Conservation (phyloP, 2,797 vertebrate genomes). For the Spatula versicolor region DNA sequence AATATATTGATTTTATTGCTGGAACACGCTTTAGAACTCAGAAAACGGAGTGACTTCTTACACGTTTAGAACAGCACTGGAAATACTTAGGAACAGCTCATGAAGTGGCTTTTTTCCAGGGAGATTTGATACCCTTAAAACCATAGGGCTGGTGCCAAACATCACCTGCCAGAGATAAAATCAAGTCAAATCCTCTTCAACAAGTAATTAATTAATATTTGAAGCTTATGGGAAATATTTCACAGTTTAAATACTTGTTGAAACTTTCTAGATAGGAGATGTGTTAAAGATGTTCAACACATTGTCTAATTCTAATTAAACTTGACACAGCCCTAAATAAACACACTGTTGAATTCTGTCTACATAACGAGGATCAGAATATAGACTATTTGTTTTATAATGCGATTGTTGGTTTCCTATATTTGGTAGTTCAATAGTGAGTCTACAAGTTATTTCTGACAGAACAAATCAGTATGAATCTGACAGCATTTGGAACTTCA, state of each 20-base stretch:
- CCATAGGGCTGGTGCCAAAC: not conserved
- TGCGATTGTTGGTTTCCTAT: not conserved
- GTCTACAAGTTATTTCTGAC: not conserved
- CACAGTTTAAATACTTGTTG: not conserved
- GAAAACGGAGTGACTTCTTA: not conserved
- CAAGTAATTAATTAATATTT: not conserved
- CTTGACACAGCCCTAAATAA: not conserved
- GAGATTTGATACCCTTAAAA: not conserved
- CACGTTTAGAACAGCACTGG: not conserved
- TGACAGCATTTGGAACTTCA: not conserved
- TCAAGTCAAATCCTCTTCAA: not conserved
- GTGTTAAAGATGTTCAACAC: not conserved
- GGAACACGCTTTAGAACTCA: not conserved
- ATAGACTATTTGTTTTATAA: not conserved
- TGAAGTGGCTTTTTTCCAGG: not conserved
- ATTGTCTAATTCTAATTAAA: not conserved
- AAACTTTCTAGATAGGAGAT: not conserved
- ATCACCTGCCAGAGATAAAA: not conserved
- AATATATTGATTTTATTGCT: not conserved
- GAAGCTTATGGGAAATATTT: not conserved
- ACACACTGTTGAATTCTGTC: not conserved
- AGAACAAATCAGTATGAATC: not conserved
- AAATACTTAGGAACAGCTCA: not conserved
- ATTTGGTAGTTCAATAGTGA: not conserved
- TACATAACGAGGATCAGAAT: not conserved